phyloP scores from a whole-genome alignment of 2,888 invertebrate species.

The Nowickia ferox region DNA sequence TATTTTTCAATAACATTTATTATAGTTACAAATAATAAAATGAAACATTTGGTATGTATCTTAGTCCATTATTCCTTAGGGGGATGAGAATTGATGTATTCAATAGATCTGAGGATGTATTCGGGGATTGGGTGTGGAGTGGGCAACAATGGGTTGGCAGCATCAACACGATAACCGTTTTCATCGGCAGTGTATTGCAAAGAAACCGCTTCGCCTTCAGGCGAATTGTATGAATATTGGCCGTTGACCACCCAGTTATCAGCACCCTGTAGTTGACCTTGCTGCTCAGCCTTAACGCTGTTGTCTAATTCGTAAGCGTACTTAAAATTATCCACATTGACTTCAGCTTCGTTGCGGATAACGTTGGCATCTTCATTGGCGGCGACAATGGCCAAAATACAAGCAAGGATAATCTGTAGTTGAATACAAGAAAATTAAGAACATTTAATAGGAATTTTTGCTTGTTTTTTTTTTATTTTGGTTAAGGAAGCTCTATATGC shows the following conservation, averaged over 20 bases:
- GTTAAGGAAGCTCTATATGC: too few species aligned
- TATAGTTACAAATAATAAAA: not conserved
- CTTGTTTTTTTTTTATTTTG: too few species aligned
- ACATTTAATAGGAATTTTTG: not conserved
- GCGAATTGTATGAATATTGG: slow-evolving; percentile 71
- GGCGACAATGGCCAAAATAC: slow-evolving; percentile 76
- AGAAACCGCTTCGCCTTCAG: slow-evolving; percentile 76
- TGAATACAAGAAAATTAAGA: not conserved
- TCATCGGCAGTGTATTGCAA: slow-evolving; percentile 75
- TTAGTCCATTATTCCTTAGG: slow-evolving; percentile 1
- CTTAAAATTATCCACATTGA: slow-evolving; percentile 75
- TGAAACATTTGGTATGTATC: not conserved
- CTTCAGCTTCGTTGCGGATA: slow-evolving; percentile 74
- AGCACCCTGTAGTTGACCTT: slow-evolving; percentile 72
- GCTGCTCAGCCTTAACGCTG: slow-evolving; percentile 74
- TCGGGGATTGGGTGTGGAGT: slow-evolving; percentile 79
- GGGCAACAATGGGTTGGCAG: slow-evolving; percentile 77
- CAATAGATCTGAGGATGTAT: slow-evolving; percentile 73
- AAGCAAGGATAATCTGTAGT: slow-evolving; percentile 77
- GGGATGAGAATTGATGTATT: slow-evolving; percentile 74
- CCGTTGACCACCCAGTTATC: slow-evolving; percentile 74
- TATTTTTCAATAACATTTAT: not conserved
- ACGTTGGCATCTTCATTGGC: slow-evolving; percentile 76
- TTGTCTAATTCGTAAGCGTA: slow-evolving; percentile 76
- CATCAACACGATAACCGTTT: slow-evolving; percentile 75